A percentile compares a stretch with the other conserved stretches of the same genome.
These are phyloP conservation scores for Lysiphlebus fabarum DNA, from an alignment of 1,140 invertebrate genomes.

Conservation along the genomic window DNA sequence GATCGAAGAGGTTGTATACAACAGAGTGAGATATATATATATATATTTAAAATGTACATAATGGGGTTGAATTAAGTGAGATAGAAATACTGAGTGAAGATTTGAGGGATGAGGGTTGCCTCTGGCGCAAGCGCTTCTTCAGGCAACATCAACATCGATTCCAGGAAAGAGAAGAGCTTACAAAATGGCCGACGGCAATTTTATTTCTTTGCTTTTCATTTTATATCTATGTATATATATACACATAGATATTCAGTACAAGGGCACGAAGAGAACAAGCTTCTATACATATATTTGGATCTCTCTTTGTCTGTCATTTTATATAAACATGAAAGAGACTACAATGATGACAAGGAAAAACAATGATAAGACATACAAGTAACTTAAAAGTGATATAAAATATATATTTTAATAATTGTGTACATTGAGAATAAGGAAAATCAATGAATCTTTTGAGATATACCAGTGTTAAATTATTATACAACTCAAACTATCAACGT, in stretches of 20 bases:
- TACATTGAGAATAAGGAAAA: constrained; percentile 18
- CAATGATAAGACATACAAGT: neutral
- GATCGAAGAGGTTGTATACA: constrained; percentile 40
- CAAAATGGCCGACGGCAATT: constrained; percentile 56
- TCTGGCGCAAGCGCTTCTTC: constrained; percentile 54
- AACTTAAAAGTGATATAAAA: constrained; percentile 1
- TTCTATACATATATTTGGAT: constrained; percentile 42
- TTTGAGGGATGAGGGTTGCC: constrained; percentile 38
- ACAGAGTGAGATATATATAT: constrained; percentile 24
- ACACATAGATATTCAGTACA: constrained; percentile 6
- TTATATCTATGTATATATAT: too few relatives aligned
- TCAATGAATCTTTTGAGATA: constrained; percentile 5
- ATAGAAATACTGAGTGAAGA: constrained; percentile 25
- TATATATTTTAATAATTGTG: constrained; percentile 1
- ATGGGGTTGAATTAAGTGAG: constrained; percentile 28
- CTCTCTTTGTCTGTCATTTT: constrained; percentile 46
- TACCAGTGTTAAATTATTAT: constrained; percentile 2
- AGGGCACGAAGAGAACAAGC: constrained; percentile 27
- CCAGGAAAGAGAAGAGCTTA: constrained; percentile 53
- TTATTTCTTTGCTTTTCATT: constrained; percentile 47
- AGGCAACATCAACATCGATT: constrained; percentile 56
- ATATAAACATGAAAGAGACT: constrained; percentile 3
- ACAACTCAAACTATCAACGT: neutral
- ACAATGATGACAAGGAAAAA: too few relatives aligned
- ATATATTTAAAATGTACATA: neutral